These are phyloP conservation scores for Stegostoma tigrinum DNA, from an alignment of 2,113 vertebrate genomes.

Conservation along the genomic window DNA sequence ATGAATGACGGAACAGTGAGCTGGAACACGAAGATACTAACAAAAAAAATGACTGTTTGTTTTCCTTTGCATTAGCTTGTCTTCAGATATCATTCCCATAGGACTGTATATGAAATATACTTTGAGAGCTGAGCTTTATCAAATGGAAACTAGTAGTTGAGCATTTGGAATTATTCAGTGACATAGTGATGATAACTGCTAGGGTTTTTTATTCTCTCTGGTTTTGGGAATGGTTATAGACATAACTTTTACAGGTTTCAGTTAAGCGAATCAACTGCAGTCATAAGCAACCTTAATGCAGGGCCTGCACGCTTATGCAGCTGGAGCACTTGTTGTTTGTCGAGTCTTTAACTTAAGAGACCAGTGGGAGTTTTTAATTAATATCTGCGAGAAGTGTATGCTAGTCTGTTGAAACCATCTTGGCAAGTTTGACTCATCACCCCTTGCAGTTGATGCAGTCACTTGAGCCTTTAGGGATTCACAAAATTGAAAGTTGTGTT, in stretches of 20 bases:
- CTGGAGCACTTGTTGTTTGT: slow-evolving; percentile 53
- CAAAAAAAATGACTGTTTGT: slow-evolving; percentile 67
- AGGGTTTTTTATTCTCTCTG: slow-evolving; percentile 6
- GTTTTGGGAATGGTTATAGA: neutral
- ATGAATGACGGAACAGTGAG: slow-evolving; percentile 66
- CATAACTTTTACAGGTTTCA: slow-evolving; percentile 9
- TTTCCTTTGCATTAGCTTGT: slow-evolving; percentile 62
- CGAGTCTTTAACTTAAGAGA: slow-evolving; percentile 71
- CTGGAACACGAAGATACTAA: slow-evolving; percentile 59
- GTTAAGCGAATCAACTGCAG: neutral
- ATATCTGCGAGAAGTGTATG: slow-evolving; percentile 59
- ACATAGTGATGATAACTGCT: slow-evolving; percentile 28
- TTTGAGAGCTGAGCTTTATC: slow-evolving; percentile 65
- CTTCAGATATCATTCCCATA: slow-evolving; percentile 68
- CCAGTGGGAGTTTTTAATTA: slow-evolving; percentile 75
- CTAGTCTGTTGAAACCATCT: slow-evolving; percentile 69
- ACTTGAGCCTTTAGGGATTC: slow-evolving; percentile 67
- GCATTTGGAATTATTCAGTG: slow-evolving; percentile 58
- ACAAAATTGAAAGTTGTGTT: slow-evolving; percentile 63
- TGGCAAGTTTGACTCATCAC: slow-evolving; percentile 69
- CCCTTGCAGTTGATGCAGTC: slow-evolving; percentile 65
- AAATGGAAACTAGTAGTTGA: slow-evolving; percentile 71
- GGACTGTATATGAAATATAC: slow-evolving; percentile 60
- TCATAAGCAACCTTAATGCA: slow-evolving; percentile 1
- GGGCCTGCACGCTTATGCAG: neutral